Percentiles rank a stretch among this genome's conserved stretches.
Conservation (phyloP, 2,888 invertebrate species). For the Leptopterna dolabrata region DNA sequence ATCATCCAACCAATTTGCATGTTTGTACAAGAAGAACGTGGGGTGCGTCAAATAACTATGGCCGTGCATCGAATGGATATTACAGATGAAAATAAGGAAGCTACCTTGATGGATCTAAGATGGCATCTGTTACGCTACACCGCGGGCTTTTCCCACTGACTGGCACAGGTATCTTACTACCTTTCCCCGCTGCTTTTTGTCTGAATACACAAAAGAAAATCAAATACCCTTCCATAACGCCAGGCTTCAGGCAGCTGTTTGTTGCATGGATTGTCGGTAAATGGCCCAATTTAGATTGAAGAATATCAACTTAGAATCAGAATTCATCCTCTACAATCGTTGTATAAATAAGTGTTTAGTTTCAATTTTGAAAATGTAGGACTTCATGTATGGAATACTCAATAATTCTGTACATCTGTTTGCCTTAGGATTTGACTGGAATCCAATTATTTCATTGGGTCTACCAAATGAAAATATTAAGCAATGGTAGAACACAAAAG, state of each 20-base stretch:
- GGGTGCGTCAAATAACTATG: neutral
- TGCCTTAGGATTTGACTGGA: no score
- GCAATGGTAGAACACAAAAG: no score
- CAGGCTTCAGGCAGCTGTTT: neutral
- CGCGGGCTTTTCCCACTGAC: slow-evolving; percentile 74
- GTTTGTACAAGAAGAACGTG: neutral
- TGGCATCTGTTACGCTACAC: slow-evolving; percentile 70
- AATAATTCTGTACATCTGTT: no score
- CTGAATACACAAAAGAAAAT: slow-evolving; percentile 44
- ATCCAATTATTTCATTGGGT: no score
- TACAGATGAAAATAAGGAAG: neutral
- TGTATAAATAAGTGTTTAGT: no score
- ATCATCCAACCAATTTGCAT: neutral
- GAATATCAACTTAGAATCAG: neutral
- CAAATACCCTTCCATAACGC: neutral
- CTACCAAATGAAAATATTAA: no score
- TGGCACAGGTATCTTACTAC: slow-evolving; percentile 77
- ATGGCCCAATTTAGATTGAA: slow-evolving; percentile 45
- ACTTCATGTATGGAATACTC: no score
- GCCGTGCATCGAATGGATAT: slow-evolving; percentile 28
- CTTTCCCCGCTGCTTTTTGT: slow-evolving; percentile 60
- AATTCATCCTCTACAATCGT: no score
- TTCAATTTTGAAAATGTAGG: no score
- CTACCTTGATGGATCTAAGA: slow-evolving; percentile 64
- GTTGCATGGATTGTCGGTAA: neutral